These are phyloP conservation scores for Montifringilla adamsi DNA, from an alignment of 2,113 vertebrate genomes.

Conservation along the genomic window DNA sequence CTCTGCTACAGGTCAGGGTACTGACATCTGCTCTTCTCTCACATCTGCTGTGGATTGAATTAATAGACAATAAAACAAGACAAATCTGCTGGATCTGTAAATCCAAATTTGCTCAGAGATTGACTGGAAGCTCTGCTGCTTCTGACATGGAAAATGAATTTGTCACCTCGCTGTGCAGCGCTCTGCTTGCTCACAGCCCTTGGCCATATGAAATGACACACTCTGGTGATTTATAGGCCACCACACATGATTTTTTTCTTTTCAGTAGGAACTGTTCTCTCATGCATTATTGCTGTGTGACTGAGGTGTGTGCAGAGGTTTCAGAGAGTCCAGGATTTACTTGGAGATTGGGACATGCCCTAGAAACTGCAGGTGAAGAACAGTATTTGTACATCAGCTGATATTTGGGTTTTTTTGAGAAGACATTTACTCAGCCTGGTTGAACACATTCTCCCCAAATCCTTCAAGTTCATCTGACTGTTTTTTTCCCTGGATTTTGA, in stretches of 20 bases:
- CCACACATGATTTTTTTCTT: background rate
- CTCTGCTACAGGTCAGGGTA: background rate
- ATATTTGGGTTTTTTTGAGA: background rate
- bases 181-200: background rate
- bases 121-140: background rate
- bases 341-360: background rate
- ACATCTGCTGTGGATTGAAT: background rate
- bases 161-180: accelerated
- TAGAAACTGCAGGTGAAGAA: background rate
- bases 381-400: background rate
- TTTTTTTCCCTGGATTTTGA: background rate
- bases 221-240: background rate
- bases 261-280: background rate
- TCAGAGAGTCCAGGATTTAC: background rate
- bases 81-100: background rate
- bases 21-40: background rate
- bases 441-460: background rate
- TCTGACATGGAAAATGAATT: background rate
- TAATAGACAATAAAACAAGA: background rate
- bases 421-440: background rate
- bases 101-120: background rate
- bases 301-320: background rate
- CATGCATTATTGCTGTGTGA: background rate
- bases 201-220: background rate
- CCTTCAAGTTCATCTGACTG: background rate